A percentile compares a stretch with the other conserved stretches of the same genome.
Conservation (phyloP, 2,888 invertebrate species). For the Aphelenchoides bicaudatus region DNA sequence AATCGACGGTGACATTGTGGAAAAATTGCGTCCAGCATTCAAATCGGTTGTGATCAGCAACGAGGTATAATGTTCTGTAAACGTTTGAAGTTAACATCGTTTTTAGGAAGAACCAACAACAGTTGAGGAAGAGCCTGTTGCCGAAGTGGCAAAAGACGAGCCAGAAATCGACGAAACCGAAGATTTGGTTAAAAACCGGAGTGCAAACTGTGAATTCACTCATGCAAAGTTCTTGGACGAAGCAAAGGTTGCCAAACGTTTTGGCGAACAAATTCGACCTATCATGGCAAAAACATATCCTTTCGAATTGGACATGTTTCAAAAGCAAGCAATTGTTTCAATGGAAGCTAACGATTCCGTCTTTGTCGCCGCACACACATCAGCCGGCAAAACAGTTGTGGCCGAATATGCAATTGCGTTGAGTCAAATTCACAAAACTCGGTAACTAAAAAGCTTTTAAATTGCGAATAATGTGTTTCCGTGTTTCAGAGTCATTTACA, state of each 20-base stretch:
- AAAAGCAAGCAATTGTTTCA: constrained; percentile 89
- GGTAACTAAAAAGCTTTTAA: constrained; percentile 29
- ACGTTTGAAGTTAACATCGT: no score
- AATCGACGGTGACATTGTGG: no score
- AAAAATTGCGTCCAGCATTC: no score
- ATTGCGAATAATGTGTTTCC: background rate
- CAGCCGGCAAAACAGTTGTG: constrained; percentile 92
- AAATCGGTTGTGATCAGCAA: no score
- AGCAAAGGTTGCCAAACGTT: constrained; percentile 8
- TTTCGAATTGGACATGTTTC: constrained; percentile 92
- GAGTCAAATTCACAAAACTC: constrained; percentile 70
- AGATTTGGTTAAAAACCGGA: constrained; percentile 9
- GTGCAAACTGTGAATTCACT: constrained; percentile 1
- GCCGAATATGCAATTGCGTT: constrained; percentile 98
- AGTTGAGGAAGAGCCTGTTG: constrained; percentile 6
- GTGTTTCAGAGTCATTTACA: constrained; percentile 72
- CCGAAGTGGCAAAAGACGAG: background rate
- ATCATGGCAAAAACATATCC: constrained; percentile 62
- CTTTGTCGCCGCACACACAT: constrained; percentile 97
- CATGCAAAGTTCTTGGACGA: constrained; percentile 16
- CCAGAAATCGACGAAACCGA: background rate
- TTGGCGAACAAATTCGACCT: constrained; percentile 23
- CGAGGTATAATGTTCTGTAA: no score
- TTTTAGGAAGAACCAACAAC: no score
- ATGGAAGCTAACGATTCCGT: constrained; percentile 89